Evolutionary conservation across 1,140 invertebrate genomes (phyloP), one percentile per base, ranked within the genome.

Genomic region (Cotesia glomerata): DNA sequence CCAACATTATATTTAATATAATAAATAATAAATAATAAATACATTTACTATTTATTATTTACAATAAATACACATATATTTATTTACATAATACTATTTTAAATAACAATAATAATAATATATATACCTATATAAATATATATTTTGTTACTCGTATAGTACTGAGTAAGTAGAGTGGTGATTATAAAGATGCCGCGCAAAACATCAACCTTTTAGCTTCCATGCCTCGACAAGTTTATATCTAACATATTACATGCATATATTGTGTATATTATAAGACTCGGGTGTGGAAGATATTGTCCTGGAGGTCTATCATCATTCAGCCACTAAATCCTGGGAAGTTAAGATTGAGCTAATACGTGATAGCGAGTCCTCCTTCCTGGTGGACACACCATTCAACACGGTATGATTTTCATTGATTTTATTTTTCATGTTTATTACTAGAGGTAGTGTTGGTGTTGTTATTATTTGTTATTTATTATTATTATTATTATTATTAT

Each of bases 391-490:
- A 36, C 11, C 59, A 35, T 26, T 8, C 8, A 0, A 62, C 59
- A 62, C 59, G 59, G 59, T 62, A 62, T 39, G 59, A 35, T 34
- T 62, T 62, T 39, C 35, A 62, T 62, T 11, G 39, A 45, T 45
- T 45, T 8, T 39, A 39, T 39, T 39, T 39, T 8, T 39, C 1
- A 8, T 8, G 5, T 39, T 39, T 9, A 9, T 45, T 45, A 45
- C 39, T 45, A 9, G 2, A 45, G 7, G 7, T 45, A 45, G 7
- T 45, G 8, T 45, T 45, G 2, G 39, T 0, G 39, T 2, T 45
- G 39, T 45, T 45, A 45, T 45, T 39, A 4, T 39, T 39, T 39
- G 9, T 39, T 39, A 4, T 39, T 39, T 5, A 39, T 39, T 11
- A 45, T 45, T 45, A 45, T 45, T 45, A 45, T 45, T 45, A 45